Evolutionary conservation across 2,888 invertebrate genomes (phyloP).

Genomic region (Hyppa rectilinea): DNA sequence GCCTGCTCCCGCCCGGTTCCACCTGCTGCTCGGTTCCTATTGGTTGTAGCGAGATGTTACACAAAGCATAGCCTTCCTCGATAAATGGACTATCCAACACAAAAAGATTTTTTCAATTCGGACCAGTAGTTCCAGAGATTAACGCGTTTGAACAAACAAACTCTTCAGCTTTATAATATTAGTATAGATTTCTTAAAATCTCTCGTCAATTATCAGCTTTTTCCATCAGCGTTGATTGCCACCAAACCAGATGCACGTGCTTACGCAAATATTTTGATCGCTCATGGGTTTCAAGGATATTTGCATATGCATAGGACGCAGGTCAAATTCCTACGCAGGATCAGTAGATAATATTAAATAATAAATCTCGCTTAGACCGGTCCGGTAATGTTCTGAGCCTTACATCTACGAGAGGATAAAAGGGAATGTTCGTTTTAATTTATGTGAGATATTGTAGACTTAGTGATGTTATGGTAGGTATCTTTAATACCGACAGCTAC

Average conservation of each 20-base stretch:
- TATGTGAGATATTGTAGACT: conserved; percentile 23
- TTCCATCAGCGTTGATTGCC: not conserved
- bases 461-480: not conserved
- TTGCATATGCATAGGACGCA: conserved; percentile 44
- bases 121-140: too few relatives aligned
- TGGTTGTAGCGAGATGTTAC: too few relatives aligned
- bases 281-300: conserved; percentile 42
- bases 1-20: too few relatives aligned
- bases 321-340: conserved; percentile 52
- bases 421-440: conserved; percentile 25
- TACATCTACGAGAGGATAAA: conserved; percentile 11
- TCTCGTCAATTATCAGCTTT: not conserved
- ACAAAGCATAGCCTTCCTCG: too few relatives aligned
- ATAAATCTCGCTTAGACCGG: conserved; percentile 45
- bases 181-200: not conserved
- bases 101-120: too few relatives aligned
- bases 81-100: too few relatives aligned
- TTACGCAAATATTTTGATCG: conserved; percentile 32
- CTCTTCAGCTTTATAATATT: too few relatives aligned
- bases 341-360: conserved; percentile 46
- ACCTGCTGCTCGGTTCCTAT: too few relatives aligned
- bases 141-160: too few relatives aligned
- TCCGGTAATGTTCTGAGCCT: conserved; percentile 15
- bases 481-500: not conserved
- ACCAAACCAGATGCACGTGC: not conserved